These are phyloP conservation scores for Sebastes trivittatus DNA, from an alignment of 2,797 vertebrate genomes.

Conservation along the genomic window DNA sequence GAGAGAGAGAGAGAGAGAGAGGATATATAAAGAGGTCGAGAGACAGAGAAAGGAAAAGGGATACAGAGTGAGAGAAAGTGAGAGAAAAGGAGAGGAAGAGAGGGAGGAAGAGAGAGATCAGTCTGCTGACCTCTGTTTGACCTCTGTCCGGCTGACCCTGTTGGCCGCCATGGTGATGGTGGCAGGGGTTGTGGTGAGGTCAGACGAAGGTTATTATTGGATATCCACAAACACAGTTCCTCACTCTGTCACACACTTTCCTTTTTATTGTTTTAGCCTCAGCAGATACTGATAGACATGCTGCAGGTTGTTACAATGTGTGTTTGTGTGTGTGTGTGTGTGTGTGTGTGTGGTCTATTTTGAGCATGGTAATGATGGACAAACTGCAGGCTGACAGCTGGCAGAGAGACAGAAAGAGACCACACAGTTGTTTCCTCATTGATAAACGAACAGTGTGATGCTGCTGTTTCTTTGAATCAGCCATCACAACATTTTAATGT, in stretches of 20 bases:
- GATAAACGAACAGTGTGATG: background rate
- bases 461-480: background rate
- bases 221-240: conserved; percentile 13
- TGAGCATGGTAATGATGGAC: conserved; percentile 23
- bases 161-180: conserved; percentile 22
- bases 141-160: conserved; percentile 39
- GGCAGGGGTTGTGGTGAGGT: conserved; percentile 7
- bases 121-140: conserved; percentile 48
- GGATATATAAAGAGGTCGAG: background rate
- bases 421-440: conserved; percentile 16
- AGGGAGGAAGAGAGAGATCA: conserved; percentile 4
- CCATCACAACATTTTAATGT: background rate
- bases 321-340: conserved; percentile 17
- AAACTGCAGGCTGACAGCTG: conserved; percentile 24
- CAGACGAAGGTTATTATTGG: conserved; percentile 7
- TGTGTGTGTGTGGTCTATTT: conserved; percentile 31
- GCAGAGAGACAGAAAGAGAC: background rate
- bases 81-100: conserved; percentile 11
- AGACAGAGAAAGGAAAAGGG: background rate
- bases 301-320: conserved; percentile 4
- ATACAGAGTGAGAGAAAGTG: background rate
- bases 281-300: conserved; percentile 24
- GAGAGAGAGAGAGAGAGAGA: background rate
- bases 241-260: conserved; percentile 22
- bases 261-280: conserved; percentile 34